Conservation (phyloP, 1,140 invertebrate genomes). For the Lamellibrachia luymesi region DNA sequence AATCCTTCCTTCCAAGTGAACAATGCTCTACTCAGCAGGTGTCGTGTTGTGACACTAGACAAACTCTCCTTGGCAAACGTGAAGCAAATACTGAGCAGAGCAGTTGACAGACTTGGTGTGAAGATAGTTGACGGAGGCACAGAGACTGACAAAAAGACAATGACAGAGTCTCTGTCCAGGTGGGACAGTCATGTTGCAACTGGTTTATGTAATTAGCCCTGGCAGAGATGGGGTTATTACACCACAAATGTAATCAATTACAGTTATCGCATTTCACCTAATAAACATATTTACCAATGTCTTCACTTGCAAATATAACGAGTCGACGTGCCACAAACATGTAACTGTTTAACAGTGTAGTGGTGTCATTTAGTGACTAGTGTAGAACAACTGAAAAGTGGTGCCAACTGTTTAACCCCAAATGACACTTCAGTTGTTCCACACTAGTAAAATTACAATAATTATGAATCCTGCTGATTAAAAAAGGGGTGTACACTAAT, state of each 20-base stretch:
- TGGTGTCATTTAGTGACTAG: conserved; percentile 81
- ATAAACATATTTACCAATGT: conserved; percentile 59
- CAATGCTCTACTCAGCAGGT: conserved; percentile 73
- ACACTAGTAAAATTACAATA: conserved; percentile 59
- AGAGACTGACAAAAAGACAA: neutral
- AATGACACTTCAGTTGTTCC: conserved; percentile 80
- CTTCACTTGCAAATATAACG: conserved; percentile 75
- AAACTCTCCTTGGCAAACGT: neutral
- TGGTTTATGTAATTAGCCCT: too few species aligned
- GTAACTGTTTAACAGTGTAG: conserved; percentile 77
- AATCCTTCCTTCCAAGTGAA: conserved; percentile 85
- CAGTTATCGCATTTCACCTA: too few species aligned
- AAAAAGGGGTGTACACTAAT: too few species aligned
- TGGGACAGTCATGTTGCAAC: neutral
- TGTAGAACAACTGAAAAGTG: too few species aligned
- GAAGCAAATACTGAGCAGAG: conserved; percentile 64
- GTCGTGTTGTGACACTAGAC: conserved; percentile 55
- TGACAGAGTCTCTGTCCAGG: neutral
- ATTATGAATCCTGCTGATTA: too few species aligned
- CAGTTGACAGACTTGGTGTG: conserved; percentile 52
- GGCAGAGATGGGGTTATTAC: too few species aligned
- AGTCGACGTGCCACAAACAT: conserved; percentile 77
- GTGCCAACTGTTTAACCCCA: conserved; percentile 79
- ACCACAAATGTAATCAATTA: too few species aligned
- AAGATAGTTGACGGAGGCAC: conserved; percentile 20